Conservation (phyloP, 1,140 invertebrate species). For the Stenopsyche tienmushanensis region DNA sequence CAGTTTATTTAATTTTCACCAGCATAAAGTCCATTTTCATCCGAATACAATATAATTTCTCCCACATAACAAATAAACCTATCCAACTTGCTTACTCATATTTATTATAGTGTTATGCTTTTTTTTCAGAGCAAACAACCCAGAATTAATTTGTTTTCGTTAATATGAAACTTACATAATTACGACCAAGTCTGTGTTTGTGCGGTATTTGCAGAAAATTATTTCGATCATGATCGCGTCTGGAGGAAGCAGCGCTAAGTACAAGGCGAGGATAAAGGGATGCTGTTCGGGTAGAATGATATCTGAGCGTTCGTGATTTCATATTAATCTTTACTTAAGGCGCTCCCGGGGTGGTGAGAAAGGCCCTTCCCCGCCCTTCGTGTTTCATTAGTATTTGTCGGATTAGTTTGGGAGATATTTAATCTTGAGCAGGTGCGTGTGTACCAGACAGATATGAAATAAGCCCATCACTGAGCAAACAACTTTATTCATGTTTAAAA, state of each 20-base stretch:
- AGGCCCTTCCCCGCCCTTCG: neutral
- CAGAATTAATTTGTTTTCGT: too few species aligned
- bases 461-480: conserved; percentile 17
- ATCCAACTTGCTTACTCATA: too few species aligned
- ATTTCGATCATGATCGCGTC: too few species aligned
- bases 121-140: too few species aligned
- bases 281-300: neutral
- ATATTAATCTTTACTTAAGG: conserved; percentile 20
- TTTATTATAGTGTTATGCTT: too few species aligned
- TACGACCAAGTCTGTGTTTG: too few species aligned
- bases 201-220: too few species aligned
- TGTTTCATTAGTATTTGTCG: conserved; percentile 26
- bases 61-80: too few species aligned
- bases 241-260: neutral
- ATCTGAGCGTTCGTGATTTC: conserved; percentile 19
- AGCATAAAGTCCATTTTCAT: too few species aligned
- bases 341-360: neutral
- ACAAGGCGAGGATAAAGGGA: conserved; percentile 5
- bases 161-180: conserved; percentile 1
- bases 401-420: conserved; percentile 21
- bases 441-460: conserved; percentile 2
- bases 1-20: too few species aligned
- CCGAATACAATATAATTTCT: too few species aligned
- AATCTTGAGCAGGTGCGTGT: conserved; percentile 21
- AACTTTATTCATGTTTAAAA: conserved; percentile 24